Percentiles rank a stretch among this genome's conserved stretches.
Conservation (phyloP, 2,888 invertebrate genomes). For the Theretra japonica region DNA sequence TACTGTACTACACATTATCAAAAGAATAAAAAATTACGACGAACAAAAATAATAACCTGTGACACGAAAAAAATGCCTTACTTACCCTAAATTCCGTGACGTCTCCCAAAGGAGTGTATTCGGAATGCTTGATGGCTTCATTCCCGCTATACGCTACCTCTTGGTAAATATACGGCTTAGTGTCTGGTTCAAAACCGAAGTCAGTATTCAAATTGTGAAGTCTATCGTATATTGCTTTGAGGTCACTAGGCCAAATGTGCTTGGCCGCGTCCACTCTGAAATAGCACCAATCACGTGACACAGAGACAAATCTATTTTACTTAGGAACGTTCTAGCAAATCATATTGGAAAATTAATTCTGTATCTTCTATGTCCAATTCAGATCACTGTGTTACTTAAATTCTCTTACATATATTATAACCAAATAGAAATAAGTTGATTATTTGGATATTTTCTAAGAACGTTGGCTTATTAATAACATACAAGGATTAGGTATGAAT, state of each 20-base stretch:
- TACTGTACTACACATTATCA: too few species aligned
- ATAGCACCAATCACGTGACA: not conserved
- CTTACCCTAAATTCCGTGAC: slow-evolving; percentile 90
- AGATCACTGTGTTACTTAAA: too few species aligned
- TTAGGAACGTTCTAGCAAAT: not conserved
- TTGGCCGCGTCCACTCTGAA: slow-evolving; percentile 91
- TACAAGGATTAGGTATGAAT: too few species aligned
- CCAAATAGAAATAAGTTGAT: too few species aligned
- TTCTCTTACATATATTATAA: too few species aligned
- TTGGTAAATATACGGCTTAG: slow-evolving; percentile 87
- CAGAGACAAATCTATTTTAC: not conserved
- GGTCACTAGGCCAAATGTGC: slow-evolving; percentile 90
- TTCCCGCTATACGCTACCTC: slow-evolving; percentile 88
- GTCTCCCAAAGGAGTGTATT: slow-evolving; percentile 80
- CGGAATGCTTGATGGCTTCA: slow-evolving; percentile 70
- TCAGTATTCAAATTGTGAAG: slow-evolving; percentile 84
- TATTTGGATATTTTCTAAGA: too few species aligned
- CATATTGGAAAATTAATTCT: too few species aligned
- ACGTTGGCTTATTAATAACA: too few species aligned
- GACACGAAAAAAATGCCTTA: not conserved
- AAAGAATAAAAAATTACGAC: too few species aligned
- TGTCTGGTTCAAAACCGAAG: slow-evolving; percentile 85
- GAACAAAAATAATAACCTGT: too few species aligned
- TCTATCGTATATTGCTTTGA: slow-evolving; percentile 86
- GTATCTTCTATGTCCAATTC: too few species aligned